phyloP scores from a whole-genome alignment of 2,888 invertebrate species.

The Timema podura region DNA sequence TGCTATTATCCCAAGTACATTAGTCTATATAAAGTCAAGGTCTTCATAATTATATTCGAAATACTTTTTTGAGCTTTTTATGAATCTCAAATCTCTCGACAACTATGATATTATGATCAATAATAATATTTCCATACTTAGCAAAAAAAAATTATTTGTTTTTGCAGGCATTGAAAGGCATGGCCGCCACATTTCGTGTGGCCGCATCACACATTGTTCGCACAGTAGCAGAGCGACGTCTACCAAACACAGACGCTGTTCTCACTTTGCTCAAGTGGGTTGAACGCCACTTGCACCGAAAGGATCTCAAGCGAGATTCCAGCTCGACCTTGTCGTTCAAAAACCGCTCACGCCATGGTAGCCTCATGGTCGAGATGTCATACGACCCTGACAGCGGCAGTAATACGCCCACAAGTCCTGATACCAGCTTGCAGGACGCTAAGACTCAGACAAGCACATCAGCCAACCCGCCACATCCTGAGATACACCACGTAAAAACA shows the following conservation, averaged over 20 bases:
- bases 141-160: background rate
- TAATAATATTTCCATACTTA: constrained; percentile 14
- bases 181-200: constrained; percentile 89
- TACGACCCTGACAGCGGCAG: background rate
- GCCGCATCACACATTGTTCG: constrained; percentile 79
- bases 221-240: constrained; percentile 79
- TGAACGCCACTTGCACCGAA: constrained; percentile 63
- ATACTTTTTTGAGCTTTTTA: no score
- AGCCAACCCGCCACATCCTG: no score
- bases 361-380: constrained; percentile 2
- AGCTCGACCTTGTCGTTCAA: no score
- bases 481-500: no score
- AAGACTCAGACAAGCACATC: no score
- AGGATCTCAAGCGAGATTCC: constrained; percentile 43
- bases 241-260: constrained; percentile 86
- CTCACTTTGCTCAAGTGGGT: constrained; percentile 88
- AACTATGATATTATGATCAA: no score
- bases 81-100: no score
- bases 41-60: no score
- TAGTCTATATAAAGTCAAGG: no score
- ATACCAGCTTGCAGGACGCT: no score
- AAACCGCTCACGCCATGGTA: background rate
- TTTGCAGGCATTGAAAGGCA: constrained; percentile 78
- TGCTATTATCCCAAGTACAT: no score
- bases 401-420: no score